Evolutionary conservation across 2,113 vertebrate genomes (phyloP), one percentile per base, ranked within the genome.

Genomic region (Nannospalax galili): DNA sequence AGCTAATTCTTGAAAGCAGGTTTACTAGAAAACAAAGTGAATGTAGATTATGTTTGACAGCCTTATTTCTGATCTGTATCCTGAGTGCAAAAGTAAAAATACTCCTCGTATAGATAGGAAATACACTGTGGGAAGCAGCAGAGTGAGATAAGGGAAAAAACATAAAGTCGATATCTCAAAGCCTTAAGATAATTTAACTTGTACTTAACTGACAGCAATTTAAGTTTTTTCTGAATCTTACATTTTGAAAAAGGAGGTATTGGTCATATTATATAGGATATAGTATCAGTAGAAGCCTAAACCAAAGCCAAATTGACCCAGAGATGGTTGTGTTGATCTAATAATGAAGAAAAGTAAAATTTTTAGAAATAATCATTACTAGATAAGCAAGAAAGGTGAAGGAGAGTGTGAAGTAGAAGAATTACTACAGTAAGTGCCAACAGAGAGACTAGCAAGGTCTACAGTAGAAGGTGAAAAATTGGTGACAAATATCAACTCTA

Each of bases 21-120:
- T 92, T 92, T 87, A 64, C 26, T 87, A 11, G 40, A 91, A 91
- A 89, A 45, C 88, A 80, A 92, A 88, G 40, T 79, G 64, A 92
- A 58, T 60, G 42, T 92, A 86, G 3, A 24, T 90, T 17, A n/a
- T 60, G 45, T 90, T 79, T 90, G 64, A 90, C 30, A 95, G 24
- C n/a, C 52, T 87, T 35, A 60, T 60, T 81, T 97, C 11, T 79
- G 20, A 87, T 84, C 22, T 9, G 5, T 19, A 42, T 85, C 56
- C 15, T 58, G 2, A 40, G 7, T 52, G 35, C 45, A 0, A 35
- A 35, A 48, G 40, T 64, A 52, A 73, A 73, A 85, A 89, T n/a
- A 17, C 30, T 77, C 77, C 12, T 0, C 24, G 0, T 35, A 16
- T 45, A 60, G 14, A 32, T 90, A n/a, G n/a, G n/a, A n/a, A n/a